A percentile compares a stretch with the other conserved stretches of the same genome.
These are phyloP conservation scores for Tenthredo livida DNA, from an alignment of 2,888 invertebrate genomes.

Conservation along the genomic window DNA sequence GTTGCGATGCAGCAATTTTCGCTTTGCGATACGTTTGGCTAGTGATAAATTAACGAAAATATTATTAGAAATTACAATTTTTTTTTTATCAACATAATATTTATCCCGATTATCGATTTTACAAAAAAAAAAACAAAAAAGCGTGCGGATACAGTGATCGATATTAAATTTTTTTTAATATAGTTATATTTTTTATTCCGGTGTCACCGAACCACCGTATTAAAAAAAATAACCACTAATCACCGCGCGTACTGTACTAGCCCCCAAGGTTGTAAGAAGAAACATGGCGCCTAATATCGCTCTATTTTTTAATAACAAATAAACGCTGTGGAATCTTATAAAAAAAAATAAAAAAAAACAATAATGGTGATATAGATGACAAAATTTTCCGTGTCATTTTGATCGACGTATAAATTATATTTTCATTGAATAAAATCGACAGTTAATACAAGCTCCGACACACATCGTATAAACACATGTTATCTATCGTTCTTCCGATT, in stretches of 20 bases:
- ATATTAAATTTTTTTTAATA: not conserved
- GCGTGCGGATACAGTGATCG: not conserved
- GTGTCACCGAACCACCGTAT: slow-evolving; percentile 31
- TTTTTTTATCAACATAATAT: not conserved
- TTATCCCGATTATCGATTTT: not conserved
- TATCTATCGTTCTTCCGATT: slow-evolving; percentile 5
- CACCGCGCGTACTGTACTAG: slow-evolving; percentile 44
- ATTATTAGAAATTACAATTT: not conserved
- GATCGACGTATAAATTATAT: slow-evolving; percentile 29
- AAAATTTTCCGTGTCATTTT: slow-evolving; percentile 17
- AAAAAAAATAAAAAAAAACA: too few relatives aligned
- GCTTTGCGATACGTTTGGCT: not conserved
- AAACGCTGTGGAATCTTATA: slow-evolving; percentile 28
- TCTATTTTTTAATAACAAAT: slow-evolving; percentile 52
- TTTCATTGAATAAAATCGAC: slow-evolving; percentile 31
- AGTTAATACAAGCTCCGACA: slow-evolving; percentile 14
- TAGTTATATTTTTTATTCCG: not conserved
- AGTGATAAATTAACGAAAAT: slow-evolving; percentile 15
- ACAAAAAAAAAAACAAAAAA: not conserved
- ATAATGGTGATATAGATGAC: slow-evolving; percentile 43
- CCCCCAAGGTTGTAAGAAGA: slow-evolving; percentile 45
- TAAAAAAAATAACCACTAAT: slow-evolving; percentile 43
- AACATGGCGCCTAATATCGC: slow-evolving; percentile 50
- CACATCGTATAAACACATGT: slow-evolving; percentile 13
- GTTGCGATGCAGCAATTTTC: slow-evolving; percentile 11